Conservation (phyloP, 2,113 vertebrate species). For the Phalacrocorax carbo region DNA sequence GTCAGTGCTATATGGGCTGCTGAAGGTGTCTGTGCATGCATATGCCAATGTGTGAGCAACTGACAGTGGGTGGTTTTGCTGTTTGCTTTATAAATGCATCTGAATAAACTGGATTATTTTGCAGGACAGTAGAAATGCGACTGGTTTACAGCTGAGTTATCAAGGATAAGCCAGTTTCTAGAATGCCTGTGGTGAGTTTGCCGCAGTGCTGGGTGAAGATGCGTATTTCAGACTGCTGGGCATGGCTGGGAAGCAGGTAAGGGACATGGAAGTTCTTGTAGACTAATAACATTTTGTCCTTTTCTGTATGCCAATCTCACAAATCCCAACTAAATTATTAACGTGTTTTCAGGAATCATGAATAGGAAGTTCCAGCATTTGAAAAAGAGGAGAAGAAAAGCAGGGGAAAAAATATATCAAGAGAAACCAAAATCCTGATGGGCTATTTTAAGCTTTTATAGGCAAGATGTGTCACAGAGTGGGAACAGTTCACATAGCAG, state of each 20-base stretch:
- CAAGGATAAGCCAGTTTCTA: not conserved
- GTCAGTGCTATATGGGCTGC: slow-evolving; percentile 81
- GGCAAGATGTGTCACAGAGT: slow-evolving; percentile 24
- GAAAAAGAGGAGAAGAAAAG: not conserved
- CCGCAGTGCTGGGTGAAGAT: not conserved
- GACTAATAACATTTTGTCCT: not conserved
- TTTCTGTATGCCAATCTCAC: not conserved
- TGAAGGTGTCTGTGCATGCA: slow-evolving; percentile 71
- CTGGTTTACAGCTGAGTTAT: slow-evolving; percentile 39
- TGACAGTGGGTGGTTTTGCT: slow-evolving; percentile 81
- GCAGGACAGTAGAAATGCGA: slow-evolving; percentile 37
- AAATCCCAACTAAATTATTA: not conserved
- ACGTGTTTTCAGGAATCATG: not conserved
- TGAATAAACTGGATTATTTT: slow-evolving; percentile 49
- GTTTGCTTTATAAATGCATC: slow-evolving; percentile 60
- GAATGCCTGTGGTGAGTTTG: not conserved
- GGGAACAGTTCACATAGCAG: slow-evolving; percentile 39
- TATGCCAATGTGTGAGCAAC: slow-evolving; percentile 72
- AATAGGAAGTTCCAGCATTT: not conserved
- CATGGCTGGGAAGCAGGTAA: not conserved
- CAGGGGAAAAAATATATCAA: not conserved
- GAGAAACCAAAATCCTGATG: slow-evolving; percentile 1
- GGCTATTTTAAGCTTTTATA: slow-evolving; percentile 41
- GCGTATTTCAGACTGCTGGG: not conserved
- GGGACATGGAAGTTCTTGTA: not conserved